A percentile compares a stretch with the other conserved stretches of the same genome.
Evolutionary conservation across 2,797 vertebrate genomes (phyloP).

Genomic region (Ficedula albicollis): DNA sequence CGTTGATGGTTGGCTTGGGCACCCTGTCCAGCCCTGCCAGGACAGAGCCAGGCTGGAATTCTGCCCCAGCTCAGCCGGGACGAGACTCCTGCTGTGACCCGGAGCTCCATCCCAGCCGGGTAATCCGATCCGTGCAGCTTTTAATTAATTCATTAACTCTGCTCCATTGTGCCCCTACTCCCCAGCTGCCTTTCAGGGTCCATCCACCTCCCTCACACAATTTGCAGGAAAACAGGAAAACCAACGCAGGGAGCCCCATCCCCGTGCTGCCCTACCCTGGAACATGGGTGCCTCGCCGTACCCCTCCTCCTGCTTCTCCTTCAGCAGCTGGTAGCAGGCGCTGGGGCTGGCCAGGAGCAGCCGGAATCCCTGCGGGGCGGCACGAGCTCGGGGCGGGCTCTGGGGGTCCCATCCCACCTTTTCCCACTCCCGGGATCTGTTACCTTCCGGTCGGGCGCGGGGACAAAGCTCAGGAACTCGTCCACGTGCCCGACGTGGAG

Average conservation of each 20-base stretch:
- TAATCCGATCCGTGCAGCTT: fast-evolving
- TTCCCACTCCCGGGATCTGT: fast-evolving
- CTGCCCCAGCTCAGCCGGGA: fast-evolving
- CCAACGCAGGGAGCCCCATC: fast-evolving
- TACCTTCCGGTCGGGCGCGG: conserved; percentile 83
- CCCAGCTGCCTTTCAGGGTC: neutral
- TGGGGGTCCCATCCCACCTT: neutral
- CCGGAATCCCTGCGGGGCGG: conserved; percentile 80
- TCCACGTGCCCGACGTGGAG: conserved; percentile 88
- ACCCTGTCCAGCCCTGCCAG: conserved; percentile 1
- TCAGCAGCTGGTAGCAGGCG: conserved; percentile 83
- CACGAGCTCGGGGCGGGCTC: fast-evolving
- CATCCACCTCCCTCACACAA: fast-evolving
- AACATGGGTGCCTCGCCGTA: conserved; percentile 81
- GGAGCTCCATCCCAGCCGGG: neutral
- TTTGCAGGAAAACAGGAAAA: neutral
- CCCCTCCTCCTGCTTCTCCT: conserved; percentile 79
- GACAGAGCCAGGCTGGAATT: neutral
- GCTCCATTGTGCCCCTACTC: fast-evolving
- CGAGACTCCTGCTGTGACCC: fast-evolving
- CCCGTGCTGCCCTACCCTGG: conserved; percentile 72
- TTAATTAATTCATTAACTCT: neutral
- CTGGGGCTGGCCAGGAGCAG: conserved; percentile 90
- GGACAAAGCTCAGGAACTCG: conserved; percentile 92
- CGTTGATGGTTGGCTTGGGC: conserved; percentile 68